Percentiles rank a stretch among this genome's conserved stretches.
Evolutionary conservation across 2,797 vertebrate genomes (phyloP).

Genomic region (Mormyrus hasselquistii): DNA sequence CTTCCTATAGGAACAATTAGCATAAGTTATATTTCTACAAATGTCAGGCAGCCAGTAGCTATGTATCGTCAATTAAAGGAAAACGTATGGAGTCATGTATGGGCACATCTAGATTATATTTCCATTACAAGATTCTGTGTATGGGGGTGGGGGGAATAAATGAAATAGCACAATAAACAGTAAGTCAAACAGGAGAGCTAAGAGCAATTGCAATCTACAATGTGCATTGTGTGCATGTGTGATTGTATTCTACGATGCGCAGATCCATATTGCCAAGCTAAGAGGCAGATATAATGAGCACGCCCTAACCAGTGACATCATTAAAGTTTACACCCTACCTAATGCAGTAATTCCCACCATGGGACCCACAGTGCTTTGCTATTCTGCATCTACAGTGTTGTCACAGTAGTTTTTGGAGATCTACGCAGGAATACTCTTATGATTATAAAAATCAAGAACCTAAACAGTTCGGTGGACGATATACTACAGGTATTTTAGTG

Average conservation of each 20-base stretch:
- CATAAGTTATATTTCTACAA: neutral
- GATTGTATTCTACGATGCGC: neutral
- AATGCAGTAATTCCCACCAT: neutral
- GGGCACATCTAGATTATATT: neutral
- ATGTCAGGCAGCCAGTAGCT: neutral
- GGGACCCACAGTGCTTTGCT: conserved; percentile 2
- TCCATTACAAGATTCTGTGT: neutral
- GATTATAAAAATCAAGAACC: neutral
- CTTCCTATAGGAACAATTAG: neutral
- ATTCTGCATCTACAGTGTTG: neutral
- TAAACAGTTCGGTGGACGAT: neutral
- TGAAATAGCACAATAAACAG: neutral
- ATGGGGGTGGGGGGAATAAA: neutral
- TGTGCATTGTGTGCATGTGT: neutral
- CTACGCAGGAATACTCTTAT: neutral
- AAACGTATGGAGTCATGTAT: neutral
- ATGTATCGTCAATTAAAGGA: neutral
- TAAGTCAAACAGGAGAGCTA: neutral
- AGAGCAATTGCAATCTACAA: neutral
- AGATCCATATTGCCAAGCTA: neutral
- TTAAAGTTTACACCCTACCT: neutral
- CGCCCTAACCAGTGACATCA: neutral
- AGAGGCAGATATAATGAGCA: neutral
- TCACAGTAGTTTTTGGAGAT: neutral
- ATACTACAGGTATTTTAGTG: neutral